Conservation (phyloP, 2,113 vertebrate genomes). For the Upupa epops region DNA sequence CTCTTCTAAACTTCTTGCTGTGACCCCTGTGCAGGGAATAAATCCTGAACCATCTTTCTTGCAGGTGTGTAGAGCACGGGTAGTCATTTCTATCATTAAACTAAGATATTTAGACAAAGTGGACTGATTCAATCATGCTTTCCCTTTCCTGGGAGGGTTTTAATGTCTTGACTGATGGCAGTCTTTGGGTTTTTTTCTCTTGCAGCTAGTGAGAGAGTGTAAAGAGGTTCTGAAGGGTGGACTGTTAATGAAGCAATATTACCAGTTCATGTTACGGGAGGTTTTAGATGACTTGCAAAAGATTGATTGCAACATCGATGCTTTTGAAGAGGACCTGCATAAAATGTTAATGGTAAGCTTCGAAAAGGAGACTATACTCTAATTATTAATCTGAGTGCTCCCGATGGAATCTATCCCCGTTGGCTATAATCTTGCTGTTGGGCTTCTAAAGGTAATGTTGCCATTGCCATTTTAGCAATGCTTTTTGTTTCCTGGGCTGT, state of each 20-base stretch:
- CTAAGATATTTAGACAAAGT: neutral
- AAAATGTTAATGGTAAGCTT: conserved; percentile 93
- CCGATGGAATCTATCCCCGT: neutral
- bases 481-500: neutral
- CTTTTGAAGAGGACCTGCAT: conserved; percentile 97
- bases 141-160: neutral
- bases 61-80: neutral
- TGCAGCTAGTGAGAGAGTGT: conserved; percentile 95
- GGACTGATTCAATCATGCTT: neutral
- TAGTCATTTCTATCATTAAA: neutral
- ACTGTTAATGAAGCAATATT: conserved; percentile 98
- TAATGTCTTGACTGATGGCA: neutral
- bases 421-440: neutral
- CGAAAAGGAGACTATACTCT: neutral
- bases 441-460: neutral
- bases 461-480: neutral
- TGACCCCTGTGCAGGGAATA: neutral
- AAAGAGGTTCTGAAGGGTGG: conserved; percentile 97
- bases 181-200: conserved; percentile 23
- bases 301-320: conserved; percentile 89
- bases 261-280: conserved; percentile 94
- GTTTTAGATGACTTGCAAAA: conserved; percentile 84
- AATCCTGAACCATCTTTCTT: neutral
- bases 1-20: neutral
- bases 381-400: neutral